phyloP scores from a whole-genome alignment of 1,140 invertebrate genomes.

The Trachelipus rathkii region DNA sequence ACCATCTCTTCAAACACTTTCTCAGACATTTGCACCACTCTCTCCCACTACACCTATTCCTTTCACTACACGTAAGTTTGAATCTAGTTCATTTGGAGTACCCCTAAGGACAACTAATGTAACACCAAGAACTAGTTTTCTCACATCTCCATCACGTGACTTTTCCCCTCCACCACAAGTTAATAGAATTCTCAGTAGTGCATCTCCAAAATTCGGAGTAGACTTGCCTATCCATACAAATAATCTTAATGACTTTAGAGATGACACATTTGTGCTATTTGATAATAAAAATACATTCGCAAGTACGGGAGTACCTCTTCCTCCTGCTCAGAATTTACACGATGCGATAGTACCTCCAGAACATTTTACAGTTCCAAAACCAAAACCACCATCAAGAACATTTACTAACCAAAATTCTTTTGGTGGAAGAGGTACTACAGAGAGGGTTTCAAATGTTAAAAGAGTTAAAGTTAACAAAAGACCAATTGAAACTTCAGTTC shows the following conservation, averaged over 20 bases:
- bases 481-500: neutral
- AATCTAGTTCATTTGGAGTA: too few relatives aligned
- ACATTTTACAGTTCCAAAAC: neutral
- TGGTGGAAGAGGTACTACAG: neutral
- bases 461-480: neutral
- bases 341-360: neutral
- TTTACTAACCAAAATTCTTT: neutral
- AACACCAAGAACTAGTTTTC: too few relatives aligned
- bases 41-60: too few relatives aligned
- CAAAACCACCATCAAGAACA: neutral
- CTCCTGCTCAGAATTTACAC: neutral
- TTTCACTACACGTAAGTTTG: too few relatives aligned
- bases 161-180: neutral
- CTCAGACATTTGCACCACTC: too few relatives aligned
- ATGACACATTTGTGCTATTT: too few relatives aligned
- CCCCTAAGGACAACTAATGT: too few relatives aligned
- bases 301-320: neutral
- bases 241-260: neutral
- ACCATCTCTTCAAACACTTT: too few relatives aligned
- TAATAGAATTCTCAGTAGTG: neutral
- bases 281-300: too few relatives aligned
- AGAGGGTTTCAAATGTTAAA: neutral
- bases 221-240: neutral
- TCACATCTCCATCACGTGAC: too few relatives aligned
- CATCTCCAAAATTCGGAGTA: neutral